Evolutionary conservation across 2,888 invertebrate species (phyloP), one percentile per base, ranked within the genome.

Genomic region (Drosophila seclusa): DNA sequence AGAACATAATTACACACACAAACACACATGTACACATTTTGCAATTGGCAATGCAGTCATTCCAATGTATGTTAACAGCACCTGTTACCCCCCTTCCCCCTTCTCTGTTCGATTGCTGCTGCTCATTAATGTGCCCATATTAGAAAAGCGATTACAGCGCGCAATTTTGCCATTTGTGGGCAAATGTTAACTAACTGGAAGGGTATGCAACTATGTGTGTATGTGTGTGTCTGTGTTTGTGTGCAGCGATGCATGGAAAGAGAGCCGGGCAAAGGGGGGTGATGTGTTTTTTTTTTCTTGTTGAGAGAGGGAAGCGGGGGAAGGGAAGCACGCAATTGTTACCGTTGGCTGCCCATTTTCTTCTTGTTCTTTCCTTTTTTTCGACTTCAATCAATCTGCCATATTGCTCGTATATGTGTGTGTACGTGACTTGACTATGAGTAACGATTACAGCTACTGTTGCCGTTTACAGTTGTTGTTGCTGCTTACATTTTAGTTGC

Each of bases 111-210:
- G 24, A 11, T 38, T 68, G 68, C 69, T 76, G 76, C 21, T 63
- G 61, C 74, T 82, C 84, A 82, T 82, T 85, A 82, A 89, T 87
- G 88, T 80, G 76, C 68, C 78, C 83, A 88, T 83, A 78, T 82
- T 73, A 71, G 78, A 83, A 87, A 87, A 88, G 78, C 78, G 81
- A 74, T 80, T 71, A 67, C 73, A 74, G 63, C 65, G 80, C 73
- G 71, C 75, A 70, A 83, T 78, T 45, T 45, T 65, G 82, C 82
- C 89, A 87, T 90, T 88, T 87, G 86, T 65, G 87, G 90, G 78
- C 78, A 78, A 78, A 81, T 89, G 88, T 68, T 76, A 84, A 75
- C 85, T 73, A 72, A 68, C 38, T 40, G 54, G 71, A 68, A 76
- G 68, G 65, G 66, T 49, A 60, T 70, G 27, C 27, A 38, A 11